A percentile compares a stretch with the other conserved stretches of the same genome.
Evolutionary conservation across 2,113 vertebrate species (phyloP).

Genomic region (Mobula hypostoma): DNA sequence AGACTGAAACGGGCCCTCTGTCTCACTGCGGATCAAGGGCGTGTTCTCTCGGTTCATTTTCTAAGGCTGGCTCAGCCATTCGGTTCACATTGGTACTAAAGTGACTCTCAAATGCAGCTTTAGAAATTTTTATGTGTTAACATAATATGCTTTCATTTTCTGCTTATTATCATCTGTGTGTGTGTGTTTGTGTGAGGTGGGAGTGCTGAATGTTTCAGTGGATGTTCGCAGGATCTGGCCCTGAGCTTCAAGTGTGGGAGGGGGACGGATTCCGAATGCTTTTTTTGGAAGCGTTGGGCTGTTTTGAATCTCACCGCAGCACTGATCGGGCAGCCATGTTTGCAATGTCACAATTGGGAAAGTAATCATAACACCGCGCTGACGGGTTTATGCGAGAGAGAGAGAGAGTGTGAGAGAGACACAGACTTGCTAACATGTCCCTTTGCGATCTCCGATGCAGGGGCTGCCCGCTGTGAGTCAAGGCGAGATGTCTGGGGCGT

Average conservation of each 20-base stretch:
- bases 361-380: neutral
- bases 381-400: neutral
- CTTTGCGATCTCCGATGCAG: conserved; percentile 42
- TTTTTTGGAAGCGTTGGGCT: neutral
- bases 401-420: too few relatives aligned
- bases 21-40: neutral
- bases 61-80: neutral
- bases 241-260: neutral
- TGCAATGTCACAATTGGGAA: neutral
- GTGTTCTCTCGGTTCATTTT: neutral
- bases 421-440: neutral
- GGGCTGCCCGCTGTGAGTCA: conserved; percentile 36
- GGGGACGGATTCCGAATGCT: neutral
- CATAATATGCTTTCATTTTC: too few relatives aligned
- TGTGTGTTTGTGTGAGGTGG: neutral
- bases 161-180: too few relatives aligned
- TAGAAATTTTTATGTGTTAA: too few relatives aligned
- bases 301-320: neutral
- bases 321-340: neutral
- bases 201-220: neutral
- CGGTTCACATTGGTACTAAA: neutral
- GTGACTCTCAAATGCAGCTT: neutral
- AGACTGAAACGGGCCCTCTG: neutral
- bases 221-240: neutral
- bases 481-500: conserved; percentile 85